phyloP scores from a whole-genome alignment of 2,113 vertebrate genomes.

The Daphoenositta chrysoptera region DNA sequence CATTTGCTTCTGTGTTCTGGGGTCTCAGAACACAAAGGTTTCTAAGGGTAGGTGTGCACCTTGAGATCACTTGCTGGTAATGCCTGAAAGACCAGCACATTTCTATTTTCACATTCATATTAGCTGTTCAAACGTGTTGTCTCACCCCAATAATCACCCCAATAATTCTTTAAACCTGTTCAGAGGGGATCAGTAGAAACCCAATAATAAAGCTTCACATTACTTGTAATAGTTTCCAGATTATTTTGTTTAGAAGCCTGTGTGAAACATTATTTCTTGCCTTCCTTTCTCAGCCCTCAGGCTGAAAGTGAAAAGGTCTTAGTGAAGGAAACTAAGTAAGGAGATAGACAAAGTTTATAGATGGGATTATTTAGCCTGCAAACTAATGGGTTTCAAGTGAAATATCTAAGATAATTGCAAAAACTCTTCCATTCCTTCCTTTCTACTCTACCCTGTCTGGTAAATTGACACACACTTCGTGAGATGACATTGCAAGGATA shows the following conservation, averaged over 20 bases:
- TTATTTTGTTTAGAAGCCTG: background rate
- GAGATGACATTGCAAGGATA: background rate
- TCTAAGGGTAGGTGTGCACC: rapidly evolving
- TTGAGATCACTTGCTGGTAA: background rate
- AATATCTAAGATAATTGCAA: background rate
- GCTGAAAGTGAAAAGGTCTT: background rate
- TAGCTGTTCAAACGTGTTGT: background rate
- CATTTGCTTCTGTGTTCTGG: background rate
- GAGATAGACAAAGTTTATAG: background rate
- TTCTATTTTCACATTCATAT: background rate
- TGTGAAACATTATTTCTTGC: background rate
- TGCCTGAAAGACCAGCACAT: background rate
- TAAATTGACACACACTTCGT: background rate
- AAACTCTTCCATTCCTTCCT: background rate
- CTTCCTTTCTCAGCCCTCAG: background rate
- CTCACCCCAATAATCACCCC: background rate
- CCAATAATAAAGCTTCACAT: background rate
- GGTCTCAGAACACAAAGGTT: background rate
- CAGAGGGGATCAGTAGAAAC: background rate
- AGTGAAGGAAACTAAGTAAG: background rate
- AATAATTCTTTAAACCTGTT: background rate
- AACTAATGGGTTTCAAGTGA: background rate
- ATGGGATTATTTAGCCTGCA: background rate
- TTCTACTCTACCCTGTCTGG: background rate
- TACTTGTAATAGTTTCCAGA: background rate